A percentile compares a stretch with the other conserved stretches of the same genome.
Evolutionary conservation across 2,888 invertebrate genomes (phyloP).

Genomic region (Homarus gammarus): DNA sequence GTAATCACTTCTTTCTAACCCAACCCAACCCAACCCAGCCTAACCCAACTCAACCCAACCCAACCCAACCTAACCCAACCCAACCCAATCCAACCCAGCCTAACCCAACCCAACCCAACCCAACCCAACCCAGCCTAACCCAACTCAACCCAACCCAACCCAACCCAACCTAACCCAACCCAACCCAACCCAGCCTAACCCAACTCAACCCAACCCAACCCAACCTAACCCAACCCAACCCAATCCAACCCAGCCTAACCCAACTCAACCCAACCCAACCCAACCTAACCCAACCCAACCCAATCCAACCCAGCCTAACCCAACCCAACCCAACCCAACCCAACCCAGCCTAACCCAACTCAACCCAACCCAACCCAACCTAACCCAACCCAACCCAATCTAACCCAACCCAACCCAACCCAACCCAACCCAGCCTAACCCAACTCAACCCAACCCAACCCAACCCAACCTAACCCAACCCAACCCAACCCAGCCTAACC

Average conservation of each 20-base stretch:
- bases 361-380: not conserved
- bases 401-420: too few relatives aligned
- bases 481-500: conserved; percentile 12
- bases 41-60: conserved; percentile 20
- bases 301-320: too few relatives aligned
- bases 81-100: not conserved
- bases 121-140: not conserved
- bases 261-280: not conserved
- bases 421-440: too few relatives aligned
- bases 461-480: too few relatives aligned
- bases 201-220: not conserved
- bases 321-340: too few relatives aligned
- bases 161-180: too few relatives aligned
- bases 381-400: not conserved
- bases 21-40: not conserved
- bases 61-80: conserved; percentile 11
- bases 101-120: not conserved
- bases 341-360: conserved; percentile 3
- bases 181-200: too few relatives aligned
- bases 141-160: not conserved
- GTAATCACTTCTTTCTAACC: too few relatives aligned
- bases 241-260: not conserved
- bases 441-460: too few relatives aligned
- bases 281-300: too few relatives aligned
- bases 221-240: too few relatives aligned